Evolutionary conservation across 2,113 vertebrate genomes (phyloP), one percentile per base, ranked within the genome.

Genomic region (Seriola dumerili): DNA sequence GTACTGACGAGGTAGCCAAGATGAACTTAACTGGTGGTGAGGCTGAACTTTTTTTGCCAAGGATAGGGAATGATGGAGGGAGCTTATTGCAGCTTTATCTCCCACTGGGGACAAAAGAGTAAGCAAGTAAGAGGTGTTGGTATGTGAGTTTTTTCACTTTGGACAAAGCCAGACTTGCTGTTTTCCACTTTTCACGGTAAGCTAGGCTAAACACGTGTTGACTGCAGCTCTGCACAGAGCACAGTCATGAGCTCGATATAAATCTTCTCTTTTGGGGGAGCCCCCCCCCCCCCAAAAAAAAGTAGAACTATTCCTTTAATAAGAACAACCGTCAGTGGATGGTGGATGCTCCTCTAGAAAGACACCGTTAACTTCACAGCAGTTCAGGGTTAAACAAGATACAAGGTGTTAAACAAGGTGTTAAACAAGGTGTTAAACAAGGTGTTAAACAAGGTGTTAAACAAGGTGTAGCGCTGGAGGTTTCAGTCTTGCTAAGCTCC

Each of bases 61-160:
- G 19, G 29, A 42, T 10, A 44, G 13, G 23, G 54, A 61, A 38
- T 44, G 48, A 73, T 55, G 38, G 7, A 72, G 44, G 63, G 57
- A 75, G 65, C 65, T 62, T 72, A 74, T 32, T 74, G 54, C 40
- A 38, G 65, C 38, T 29, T 63, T 23, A 64, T 72, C 59, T 36
- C 50, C 59, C 48, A 48, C 68, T 25, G 11, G 21, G 21, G 67
- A n/a, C 14, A 78, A n/a, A 58, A 6, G 16, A 52, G 25, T 16
- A 40, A 50, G 8, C n/a, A 32, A 40, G 23, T 21, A 57, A 29
- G 55, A 57, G 55, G n/a, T 57, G 55, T 57, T 57, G 23, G 52
- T 54, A 57, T 57, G 55, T 13, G 23, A 12, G 55, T 57, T 57
- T 25, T 58, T 29, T 16, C 12, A 29, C 55, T 29, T 58, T 29